Evolutionary conservation across 2,888 invertebrate species (phyloP), one percentile per base, ranked within the genome.

Genomic region (Tachina grossa): DNA sequence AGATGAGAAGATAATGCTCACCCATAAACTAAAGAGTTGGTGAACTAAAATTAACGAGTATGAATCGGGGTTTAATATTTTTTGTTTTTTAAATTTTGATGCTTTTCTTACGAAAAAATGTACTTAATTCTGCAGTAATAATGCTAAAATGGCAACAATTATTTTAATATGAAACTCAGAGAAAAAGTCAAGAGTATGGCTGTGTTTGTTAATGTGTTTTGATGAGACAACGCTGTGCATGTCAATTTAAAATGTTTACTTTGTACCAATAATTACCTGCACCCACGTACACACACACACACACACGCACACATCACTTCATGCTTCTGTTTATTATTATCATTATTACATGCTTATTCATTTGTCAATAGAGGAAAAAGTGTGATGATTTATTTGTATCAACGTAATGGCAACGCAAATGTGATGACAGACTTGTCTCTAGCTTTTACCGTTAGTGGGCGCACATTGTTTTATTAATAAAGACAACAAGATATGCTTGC

Each of bases 341-440:
- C 19, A 51, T 61, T 61, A 77, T 77, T 59, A 59, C 55, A 55
- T 47, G 39, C 31, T 61, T 43, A 69, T 78, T 51, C 49, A 68
- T 69, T 69, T 69, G 78, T 61, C 66, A 66, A 66, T 77, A 66
- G 31, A 31, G 66, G 51, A 69, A 61, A 72, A 80, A 57, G 65
- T 66, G 74, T 59, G 66, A 22, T 74, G 80, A 80, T 74, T 45
- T 74, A 74, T 63, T 55, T 74, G 43, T 74, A 66, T 53, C 51
- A 68, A 68, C 66, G 51, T 68, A 59, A 74, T 75, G 43, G 59
- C 65, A 74, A 74, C 57, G 11, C 19, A 65, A 72, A 55, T 69
- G 55, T 53, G 59, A 9, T 57, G 71, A 80, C 16, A 81, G 66
- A 66, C 43, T 59, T 74, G 41, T 65, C 59, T 66, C 41, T 49